These are phyloP conservation scores for Phaenicophaeus curvirostris DNA, from an alignment of 2,797 vertebrate species.

Conservation along the genomic window DNA sequence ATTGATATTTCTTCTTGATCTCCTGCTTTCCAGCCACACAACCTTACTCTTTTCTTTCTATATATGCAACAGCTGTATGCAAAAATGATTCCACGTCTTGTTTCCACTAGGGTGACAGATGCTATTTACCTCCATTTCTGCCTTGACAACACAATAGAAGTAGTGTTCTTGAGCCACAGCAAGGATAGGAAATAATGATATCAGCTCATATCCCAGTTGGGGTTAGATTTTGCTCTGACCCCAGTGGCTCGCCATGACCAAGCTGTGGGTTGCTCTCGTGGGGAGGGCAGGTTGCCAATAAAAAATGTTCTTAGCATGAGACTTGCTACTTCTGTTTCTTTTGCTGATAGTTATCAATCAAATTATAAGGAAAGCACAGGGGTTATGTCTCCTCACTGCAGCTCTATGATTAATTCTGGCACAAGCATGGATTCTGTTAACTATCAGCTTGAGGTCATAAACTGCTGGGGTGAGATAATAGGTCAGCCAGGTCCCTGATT, in stretches of 20 bases:
- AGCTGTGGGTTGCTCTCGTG: neutral
- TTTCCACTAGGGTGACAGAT: neutral
- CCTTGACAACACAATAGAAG: neutral
- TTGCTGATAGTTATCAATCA: neutral
- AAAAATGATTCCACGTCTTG: slow-evolving; percentile 19
- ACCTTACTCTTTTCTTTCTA: neutral
- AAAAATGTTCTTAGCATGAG: neutral
- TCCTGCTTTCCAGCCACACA: neutral
- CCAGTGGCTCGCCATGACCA: neutral
- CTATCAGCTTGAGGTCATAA: neutral
- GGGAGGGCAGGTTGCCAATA: neutral
- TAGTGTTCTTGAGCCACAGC: neutral
- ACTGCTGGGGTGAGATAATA: neutral
- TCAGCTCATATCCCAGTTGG: neutral
- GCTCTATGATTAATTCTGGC: neutral
- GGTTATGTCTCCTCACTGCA: neutral
- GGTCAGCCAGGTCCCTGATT: neutral
- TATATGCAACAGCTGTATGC: neutral
- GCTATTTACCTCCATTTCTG: neutral
- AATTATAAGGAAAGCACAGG: neutral
- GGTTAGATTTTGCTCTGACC: neutral
- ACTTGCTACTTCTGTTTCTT: neutral
- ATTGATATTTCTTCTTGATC: slow-evolving; percentile 25
- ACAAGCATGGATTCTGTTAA: neutral
- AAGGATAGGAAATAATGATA: neutral